Conservation (phyloP, 2,888 invertebrate genomes). For the Deilephila porcellus region DNA sequence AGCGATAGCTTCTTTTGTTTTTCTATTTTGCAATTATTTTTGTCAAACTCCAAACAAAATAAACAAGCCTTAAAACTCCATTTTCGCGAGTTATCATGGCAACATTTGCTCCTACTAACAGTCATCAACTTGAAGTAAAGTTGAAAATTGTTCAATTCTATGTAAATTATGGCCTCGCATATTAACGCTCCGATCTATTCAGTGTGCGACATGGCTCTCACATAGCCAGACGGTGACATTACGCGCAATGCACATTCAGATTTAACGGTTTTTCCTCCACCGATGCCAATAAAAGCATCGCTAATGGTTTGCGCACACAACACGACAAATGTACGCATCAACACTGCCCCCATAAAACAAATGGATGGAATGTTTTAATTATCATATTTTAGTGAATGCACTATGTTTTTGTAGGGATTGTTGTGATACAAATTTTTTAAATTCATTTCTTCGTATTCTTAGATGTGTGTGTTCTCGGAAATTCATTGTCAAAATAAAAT, state of each 20-base stretch:
- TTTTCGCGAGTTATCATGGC: too few species aligned
- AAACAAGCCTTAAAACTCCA: too few species aligned
- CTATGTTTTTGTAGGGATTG: slow-evolving; percentile 7
- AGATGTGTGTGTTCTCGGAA: too few species aligned
- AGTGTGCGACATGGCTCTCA: slow-evolving; percentile 14
- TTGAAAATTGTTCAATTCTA: too few species aligned
- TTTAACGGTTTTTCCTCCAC: slow-evolving; percentile 45
- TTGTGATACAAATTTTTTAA: not conserved
- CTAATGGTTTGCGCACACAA: slow-evolving; percentile 48
- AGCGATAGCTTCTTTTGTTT: too few species aligned
- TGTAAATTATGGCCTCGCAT: not conserved
- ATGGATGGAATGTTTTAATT: slow-evolving; percentile 29
- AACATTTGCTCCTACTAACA: too few species aligned
- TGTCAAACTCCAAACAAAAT: too few species aligned
- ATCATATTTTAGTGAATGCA: slow-evolving; percentile 28
- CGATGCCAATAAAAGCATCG: slow-evolving; percentile 43
- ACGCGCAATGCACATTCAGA: slow-evolving; percentile 35
- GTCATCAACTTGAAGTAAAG: too few species aligned
- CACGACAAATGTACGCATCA: slow-evolving; percentile 33
- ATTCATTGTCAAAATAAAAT: too few species aligned
- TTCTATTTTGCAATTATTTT: too few species aligned
- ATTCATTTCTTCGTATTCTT: too few species aligned
- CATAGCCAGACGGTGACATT: slow-evolving; percentile 52
- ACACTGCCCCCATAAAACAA: slow-evolving; percentile 30
- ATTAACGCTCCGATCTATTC: not conserved